Conservation (phyloP, 2,113 vertebrate species). For the Perca flavescens region DNA sequence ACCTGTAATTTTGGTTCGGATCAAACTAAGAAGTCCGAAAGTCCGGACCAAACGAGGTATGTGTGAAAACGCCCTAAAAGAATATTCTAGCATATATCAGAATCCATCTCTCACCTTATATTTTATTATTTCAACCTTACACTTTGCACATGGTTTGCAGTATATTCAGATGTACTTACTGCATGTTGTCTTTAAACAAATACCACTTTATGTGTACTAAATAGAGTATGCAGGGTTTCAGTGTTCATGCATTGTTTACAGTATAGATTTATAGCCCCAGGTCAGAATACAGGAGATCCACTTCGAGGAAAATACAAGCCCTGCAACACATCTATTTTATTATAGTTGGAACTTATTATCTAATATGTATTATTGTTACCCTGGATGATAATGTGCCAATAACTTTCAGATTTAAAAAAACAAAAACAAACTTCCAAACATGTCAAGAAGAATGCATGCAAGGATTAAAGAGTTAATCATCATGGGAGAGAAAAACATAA, state of each 20-base stretch:
- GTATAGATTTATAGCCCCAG: background rate
- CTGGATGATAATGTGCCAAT: background rate
- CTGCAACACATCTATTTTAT: background rate
- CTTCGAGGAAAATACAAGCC: background rate
- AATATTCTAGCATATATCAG: too few species aligned
- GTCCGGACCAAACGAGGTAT: too few species aligned
- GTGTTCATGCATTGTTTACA: constrained; percentile 12
- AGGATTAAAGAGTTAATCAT: background rate
- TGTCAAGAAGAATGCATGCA: background rate
- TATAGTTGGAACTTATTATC: background rate
- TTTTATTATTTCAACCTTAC: background rate
- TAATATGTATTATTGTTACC: background rate
- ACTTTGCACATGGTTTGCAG: background rate
- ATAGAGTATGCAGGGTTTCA: background rate
- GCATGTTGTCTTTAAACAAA: background rate
- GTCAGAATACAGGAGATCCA: constrained; percentile 8
- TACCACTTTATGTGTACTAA: background rate
- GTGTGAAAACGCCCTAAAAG: too few species aligned
- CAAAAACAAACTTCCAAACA: background rate
- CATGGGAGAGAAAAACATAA: background rate
- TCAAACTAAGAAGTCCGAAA: too few species aligned
- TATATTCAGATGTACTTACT: background rate
- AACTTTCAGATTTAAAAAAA: background rate
- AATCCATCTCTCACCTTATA: background rate
- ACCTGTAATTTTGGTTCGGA: too few species aligned